Base-by-base conservation (phyloP, 2,888 invertebrate genomes). In the Andrena camellia region DNA sequence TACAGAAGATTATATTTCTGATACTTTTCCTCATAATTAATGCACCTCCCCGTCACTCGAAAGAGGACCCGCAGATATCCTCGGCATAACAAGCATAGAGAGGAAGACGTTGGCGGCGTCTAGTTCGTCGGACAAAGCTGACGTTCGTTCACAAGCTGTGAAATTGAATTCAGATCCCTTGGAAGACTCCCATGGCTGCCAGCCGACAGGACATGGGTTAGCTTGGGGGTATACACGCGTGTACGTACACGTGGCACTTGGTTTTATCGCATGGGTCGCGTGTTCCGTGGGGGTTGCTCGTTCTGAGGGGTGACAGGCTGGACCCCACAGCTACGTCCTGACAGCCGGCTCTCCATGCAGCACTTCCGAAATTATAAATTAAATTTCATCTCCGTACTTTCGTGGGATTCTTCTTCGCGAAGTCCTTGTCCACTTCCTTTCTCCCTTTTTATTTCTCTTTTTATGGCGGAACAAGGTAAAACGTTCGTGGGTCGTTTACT, bases 311-410 rank as follows among this genome's bases (percentile, higher is more conserved):
- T 79, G 82, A 81, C 78, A 81, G 83, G 70, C 67, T 13, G 71
- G 72, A 75, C 83, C 85, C 86, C 85, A 67, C 77, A 83, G 81
- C 85, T 72, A 78, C 73, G 72, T 86, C 76, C 83, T 69, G 89
- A 90, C 90, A 86, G 89, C 69, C 87, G 83, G 80, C 74, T 84
- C 73, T 75, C 77, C 69, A 88, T 84, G 68, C 81, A 76, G 83
- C 90, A 91, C 91, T 92, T 92, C 90, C 90, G 90, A 92, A 92
- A 92, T 92, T 89, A 87, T 85, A 91, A 92, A 92, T 93, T 92
- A 90, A 91, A 92, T 92, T 89, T 88, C 89, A 71, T 82, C 83
- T 82, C 75, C 76, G 52, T 60, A 20, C 69, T 74, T 82, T 85
- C 88, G 83, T 85, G 85, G 72, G 86, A 86, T 84, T 85, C 86